These are phyloP conservation scores for Bolinopsis microptera DNA, from an alignment of 37 sponge, comb jelly and placozoan species.

Conservation along the genomic window DNA sequence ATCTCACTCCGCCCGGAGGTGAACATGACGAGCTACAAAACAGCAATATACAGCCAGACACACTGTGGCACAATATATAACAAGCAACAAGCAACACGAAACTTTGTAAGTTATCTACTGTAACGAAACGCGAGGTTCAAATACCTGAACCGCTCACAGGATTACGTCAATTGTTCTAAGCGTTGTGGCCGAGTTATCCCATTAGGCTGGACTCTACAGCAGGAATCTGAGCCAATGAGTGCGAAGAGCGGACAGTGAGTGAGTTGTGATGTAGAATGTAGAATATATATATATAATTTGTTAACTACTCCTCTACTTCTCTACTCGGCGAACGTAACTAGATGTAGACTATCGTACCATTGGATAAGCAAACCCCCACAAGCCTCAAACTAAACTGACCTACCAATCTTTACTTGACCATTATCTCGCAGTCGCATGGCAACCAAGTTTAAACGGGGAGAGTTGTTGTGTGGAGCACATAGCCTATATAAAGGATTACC, in stretches of 20 bases:
- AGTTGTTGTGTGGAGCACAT: background rate
- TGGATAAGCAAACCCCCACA: background rate
- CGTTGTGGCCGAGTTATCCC: background rate
- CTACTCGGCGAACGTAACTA: background rate
- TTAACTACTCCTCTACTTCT: background rate
- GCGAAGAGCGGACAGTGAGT: background rate
- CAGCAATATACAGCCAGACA: background rate
- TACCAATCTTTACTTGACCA: background rate
- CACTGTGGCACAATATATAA: too few relatives aligned
- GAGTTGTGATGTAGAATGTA: background rate
- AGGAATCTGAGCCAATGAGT: background rate
- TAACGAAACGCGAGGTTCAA: background rate
- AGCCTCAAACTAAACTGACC: background rate
- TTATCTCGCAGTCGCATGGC: background rate
- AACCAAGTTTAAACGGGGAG: background rate
- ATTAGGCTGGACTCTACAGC: background rate
- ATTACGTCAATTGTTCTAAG: background rate
- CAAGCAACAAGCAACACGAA: too few relatives aligned
- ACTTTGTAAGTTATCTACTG: too few relatives aligned
- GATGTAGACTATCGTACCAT: background rate
- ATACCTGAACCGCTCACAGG: background rate
- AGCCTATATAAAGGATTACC: background rate
- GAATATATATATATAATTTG: background rate
- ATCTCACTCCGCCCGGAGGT: constrained; percentile 32
- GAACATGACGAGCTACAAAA: background rate